Base-by-base conservation (phyloP, 2,888 invertebrate species). In the Amphipoea lucens region DNA sequence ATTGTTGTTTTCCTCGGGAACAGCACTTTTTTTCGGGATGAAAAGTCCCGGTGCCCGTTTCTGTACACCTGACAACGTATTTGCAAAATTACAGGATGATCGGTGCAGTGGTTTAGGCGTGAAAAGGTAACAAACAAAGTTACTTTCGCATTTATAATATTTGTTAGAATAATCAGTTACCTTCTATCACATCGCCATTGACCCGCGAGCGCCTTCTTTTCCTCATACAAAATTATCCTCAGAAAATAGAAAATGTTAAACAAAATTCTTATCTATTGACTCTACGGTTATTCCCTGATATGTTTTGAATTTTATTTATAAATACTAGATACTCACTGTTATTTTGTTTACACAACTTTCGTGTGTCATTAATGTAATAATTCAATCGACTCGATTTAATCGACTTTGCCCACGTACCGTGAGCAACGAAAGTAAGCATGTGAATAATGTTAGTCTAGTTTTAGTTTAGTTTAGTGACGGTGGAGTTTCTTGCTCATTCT, bases 131-230 rank as follows among this genome's bases (percentile, higher is more conserved):
- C 36, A 36, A 36, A 36, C 36, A 36, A 36, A 36, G 1, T 36
- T 36, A 36, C 36, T 36, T 36, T 36, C 36, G 36, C 36, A 36
- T 36, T 57, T n/a, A n/a, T n/a, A n/a, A n/a, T n/a, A n/a, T n/a
- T n/a, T n/a, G n/a, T n/a, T n/a, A 29, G 29, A 17, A 36, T 17
- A 40, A 83, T 54, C 23, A 48, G 45, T 48, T 17, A 20, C 6
- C 7, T n/a, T 74, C 40, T 70, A 62, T 72, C 48, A 65, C 14
- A 36, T 69, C 6, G 63, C 68, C 45, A 62, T 42, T 75, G 81
- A 81, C 54, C 74, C 45, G 4, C 1, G 20, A 83, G 45, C 14
- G 23, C 65, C 7, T 20, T 65, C 20, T 36, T 62, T 69, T 66
- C 36, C 40, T n/a, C 36, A 51, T 72, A 60, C 40, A n/a, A 45